Evolutionary conservation across 1,140 invertebrate species (phyloP).

Genomic region (Solen grandis): DNA sequence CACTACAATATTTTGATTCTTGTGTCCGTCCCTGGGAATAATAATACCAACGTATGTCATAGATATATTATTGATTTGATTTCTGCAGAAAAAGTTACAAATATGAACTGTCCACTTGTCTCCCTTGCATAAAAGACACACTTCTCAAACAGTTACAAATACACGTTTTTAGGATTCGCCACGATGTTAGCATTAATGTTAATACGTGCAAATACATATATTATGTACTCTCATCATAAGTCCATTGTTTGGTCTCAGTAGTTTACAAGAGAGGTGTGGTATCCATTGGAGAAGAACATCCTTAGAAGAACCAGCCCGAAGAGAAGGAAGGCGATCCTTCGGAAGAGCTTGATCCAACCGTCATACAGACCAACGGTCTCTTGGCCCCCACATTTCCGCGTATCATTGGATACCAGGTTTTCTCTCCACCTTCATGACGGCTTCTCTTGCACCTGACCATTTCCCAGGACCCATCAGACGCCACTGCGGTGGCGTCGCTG

Average conservation of each 20-base stretch:
- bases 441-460: slow-evolving; percentile 79
- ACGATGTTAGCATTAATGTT: too few species aligned
- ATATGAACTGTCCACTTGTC: too few species aligned
- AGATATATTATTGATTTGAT: too few species aligned
- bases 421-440: slow-evolving; percentile 70
- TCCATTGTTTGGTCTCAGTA: background rate
- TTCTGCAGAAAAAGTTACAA: too few species aligned
- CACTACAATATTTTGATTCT: too few species aligned
- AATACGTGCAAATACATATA: too few species aligned
- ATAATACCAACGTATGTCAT: too few species aligned
- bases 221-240: too few species aligned
- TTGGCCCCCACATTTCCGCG: slow-evolving; percentile 52
- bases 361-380: slow-evolving; percentile 62
- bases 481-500: slow-evolving; percentile 81
- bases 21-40: too few species aligned
- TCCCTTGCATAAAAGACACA: too few species aligned
- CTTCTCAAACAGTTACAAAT: too few species aligned
- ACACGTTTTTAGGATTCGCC: too few species aligned
- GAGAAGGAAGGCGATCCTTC: slow-evolving; percentile 28
- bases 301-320: slow-evolving; percentile 20
- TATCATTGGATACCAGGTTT: slow-evolving; percentile 60
- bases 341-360: slow-evolving; percentile 61
- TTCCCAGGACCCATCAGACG: slow-evolving; percentile 79
- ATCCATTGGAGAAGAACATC: slow-evolving; percentile 42
- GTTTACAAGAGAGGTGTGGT: slow-evolving; percentile 40